Base-by-base conservation (phyloP, 1,140 invertebrate genomes). In the Drosophila lini region DNA sequence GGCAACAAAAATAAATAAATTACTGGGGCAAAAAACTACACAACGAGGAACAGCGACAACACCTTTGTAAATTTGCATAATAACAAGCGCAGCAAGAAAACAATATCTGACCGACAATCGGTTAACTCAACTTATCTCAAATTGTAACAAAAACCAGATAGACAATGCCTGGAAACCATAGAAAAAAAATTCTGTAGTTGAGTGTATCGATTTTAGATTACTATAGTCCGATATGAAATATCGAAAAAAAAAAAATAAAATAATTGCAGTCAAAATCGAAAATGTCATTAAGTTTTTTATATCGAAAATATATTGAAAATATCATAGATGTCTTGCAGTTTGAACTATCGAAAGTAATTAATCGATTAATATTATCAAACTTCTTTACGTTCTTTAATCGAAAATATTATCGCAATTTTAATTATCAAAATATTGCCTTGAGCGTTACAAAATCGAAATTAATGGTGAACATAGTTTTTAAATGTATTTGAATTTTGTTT, bases 51-150 rank as follows among this genome's bases (percentile, higher is more conserved):
- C 52, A 52, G 52, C 52, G 52, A 58, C 70, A 75, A 53, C 57
- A 50, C 52, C 57, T 82, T 80, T 68, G 65, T 16, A 65, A 80
- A 84, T 84, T 84, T 84, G 81, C 81, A 84, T 84, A 84, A 83
- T 64, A 84, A 82, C 68, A 81, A 47, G 59, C 64, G 19, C 16
- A 57, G 36, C 40, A 45, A 65, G 41, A 47, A 60, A 80, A 80
- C 73, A 80, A 81, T 85, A 85, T 85, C 62, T 77, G 73, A 55
- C 62, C 81, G 61, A 77, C 76, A 81, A 81, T 81, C 79, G 61
- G 45, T 69, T 59, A 75, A 75, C 75, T 83, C 28, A 41, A 42
- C 56, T 62, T 77, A 77, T 84, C 71, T 84, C 60, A 68, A 83
- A 65, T 42, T 63, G 32, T 62, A 69, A 74, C 42, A 47, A 62